Percentiles rank a stretch among this genome's conserved stretches.
These are phyloP conservation scores for Chrysina gloriosa DNA, from an alignment of 2,888 invertebrate genomes.

Conservation along the genomic window DNA sequence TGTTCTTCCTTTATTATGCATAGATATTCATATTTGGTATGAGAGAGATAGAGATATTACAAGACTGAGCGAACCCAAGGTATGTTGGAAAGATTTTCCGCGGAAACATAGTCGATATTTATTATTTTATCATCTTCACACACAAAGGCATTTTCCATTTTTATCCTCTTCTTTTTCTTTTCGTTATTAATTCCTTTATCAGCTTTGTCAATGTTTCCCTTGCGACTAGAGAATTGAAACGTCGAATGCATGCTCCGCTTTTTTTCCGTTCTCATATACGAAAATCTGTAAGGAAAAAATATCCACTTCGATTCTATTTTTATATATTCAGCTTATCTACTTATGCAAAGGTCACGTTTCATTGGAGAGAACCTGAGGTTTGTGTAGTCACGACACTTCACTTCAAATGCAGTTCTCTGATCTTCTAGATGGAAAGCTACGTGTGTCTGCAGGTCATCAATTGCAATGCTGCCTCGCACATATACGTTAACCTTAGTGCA, in stretches of 20 bases:
- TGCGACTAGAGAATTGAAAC: no score
- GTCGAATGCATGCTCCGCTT: not conserved
- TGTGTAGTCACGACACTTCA: conserved; percentile 15
- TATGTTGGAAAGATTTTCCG: not conserved
- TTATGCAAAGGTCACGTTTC: not conserved
- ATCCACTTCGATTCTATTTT: not conserved
- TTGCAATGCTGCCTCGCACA: conserved; percentile 20
- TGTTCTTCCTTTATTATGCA: conserved; percentile 30
- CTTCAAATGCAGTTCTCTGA: conserved; percentile 12
- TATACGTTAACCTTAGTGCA: conserved; percentile 16
- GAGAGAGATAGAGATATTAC: not conserved
- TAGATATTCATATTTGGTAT: not conserved
- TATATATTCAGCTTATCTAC: not conserved
- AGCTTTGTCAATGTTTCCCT: not conserved
- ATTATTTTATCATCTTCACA: not conserved
- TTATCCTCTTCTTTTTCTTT: not conserved
- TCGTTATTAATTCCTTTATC: not conserved
- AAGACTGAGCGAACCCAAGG: not conserved
- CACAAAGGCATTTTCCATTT: not conserved
- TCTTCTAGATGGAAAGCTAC: not conserved
- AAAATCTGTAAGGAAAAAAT: not conserved
- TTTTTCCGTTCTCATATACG: not conserved
- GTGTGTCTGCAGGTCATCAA: conserved; percentile 1
- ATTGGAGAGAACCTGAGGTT: not conserved
- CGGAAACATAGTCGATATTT: not conserved